These are phyloP conservation scores for Ernsta delagoae DNA, from an alignment of 2,888 invertebrate genomes.

Conservation along the genomic window DNA sequence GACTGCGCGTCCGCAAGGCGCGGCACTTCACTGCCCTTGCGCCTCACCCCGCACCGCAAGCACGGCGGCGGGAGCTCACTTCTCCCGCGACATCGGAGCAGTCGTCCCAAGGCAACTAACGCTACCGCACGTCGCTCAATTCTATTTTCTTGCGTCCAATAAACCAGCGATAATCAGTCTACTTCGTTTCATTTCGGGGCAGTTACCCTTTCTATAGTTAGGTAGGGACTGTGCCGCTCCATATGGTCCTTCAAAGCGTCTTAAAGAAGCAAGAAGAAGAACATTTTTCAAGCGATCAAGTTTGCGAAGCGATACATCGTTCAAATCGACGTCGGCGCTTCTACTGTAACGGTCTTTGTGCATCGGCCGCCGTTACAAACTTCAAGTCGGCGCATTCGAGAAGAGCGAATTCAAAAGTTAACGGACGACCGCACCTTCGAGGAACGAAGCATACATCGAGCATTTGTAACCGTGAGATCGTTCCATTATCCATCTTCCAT, in stretches of 20 bases:
- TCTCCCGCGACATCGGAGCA: neutral
- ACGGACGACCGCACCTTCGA: neutral
- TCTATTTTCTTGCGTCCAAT: no score
- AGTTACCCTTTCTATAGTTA: neutral
- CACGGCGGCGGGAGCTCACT: neutral
- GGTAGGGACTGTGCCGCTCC: neutral
- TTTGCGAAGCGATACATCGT: neutral
- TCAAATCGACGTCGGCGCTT: neutral
- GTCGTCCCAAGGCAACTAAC: neutral
- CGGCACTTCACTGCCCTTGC: neutral
- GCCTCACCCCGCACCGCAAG: neutral
- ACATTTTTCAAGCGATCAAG: neutral
- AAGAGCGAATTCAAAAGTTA: neutral
- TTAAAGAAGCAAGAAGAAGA: neutral
- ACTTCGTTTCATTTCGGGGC: neutral
- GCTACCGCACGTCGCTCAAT: neutral
- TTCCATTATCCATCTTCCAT: constrained; percentile 4
- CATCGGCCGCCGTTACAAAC: constrained; percentile 21
- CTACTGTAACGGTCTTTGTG: constrained; percentile 9
- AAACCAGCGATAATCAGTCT: no score
- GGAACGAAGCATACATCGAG: neutral
- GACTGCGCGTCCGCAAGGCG: neutral
- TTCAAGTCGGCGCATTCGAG: constrained; percentile 22
- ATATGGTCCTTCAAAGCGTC: neutral
- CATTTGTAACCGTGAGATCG: constrained; percentile 1